phyloP scores from a whole-genome alignment of 2,797 vertebrate species.

The Sebastolobus altivelis region DNA sequence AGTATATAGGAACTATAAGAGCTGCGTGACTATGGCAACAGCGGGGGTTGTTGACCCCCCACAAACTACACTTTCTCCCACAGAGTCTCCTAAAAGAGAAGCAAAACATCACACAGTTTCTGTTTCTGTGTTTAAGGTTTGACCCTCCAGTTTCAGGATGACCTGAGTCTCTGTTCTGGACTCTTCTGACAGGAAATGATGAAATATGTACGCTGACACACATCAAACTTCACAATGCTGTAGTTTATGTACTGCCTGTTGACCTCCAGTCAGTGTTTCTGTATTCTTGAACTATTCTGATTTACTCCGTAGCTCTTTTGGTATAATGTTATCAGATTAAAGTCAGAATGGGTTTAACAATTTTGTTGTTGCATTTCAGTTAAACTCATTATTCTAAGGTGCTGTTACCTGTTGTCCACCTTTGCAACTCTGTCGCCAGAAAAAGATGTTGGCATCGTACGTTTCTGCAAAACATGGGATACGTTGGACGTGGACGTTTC shows the following conservation, averaged over 20 bases:
- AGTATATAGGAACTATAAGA: neutral
- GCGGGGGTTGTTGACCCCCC: constrained; percentile 1
- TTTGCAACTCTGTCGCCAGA: too few species aligned
- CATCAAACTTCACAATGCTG: neutral
- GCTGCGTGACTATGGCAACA: neutral
- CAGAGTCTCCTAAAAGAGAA: constrained; percentile 3
- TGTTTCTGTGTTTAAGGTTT: neutral
- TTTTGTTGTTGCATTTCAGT: too few species aligned
- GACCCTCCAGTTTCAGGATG: neutral
- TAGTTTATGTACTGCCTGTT: neutral
- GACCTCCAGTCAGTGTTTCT: too few species aligned
- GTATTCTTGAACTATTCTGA: too few species aligned
- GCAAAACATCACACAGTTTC: neutral
- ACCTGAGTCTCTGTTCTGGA: neutral
- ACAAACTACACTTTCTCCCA: neutral
- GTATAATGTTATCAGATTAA: neutral
- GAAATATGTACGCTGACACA: neutral
- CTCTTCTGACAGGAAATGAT: neutral
- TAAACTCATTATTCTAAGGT: too few species aligned
- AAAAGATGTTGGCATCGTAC: too few species aligned
- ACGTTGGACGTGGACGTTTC: too few species aligned
- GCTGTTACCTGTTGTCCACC: too few species aligned
- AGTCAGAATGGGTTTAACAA: neutral
- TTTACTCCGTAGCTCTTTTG: too few species aligned
- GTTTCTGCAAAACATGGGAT: too few species aligned